A percentile compares a stretch with the other conserved stretches of the same genome.
phyloP scores from a whole-genome alignment of 2,888 invertebrate species.

The Acanthosepion pharaonis region DNA sequence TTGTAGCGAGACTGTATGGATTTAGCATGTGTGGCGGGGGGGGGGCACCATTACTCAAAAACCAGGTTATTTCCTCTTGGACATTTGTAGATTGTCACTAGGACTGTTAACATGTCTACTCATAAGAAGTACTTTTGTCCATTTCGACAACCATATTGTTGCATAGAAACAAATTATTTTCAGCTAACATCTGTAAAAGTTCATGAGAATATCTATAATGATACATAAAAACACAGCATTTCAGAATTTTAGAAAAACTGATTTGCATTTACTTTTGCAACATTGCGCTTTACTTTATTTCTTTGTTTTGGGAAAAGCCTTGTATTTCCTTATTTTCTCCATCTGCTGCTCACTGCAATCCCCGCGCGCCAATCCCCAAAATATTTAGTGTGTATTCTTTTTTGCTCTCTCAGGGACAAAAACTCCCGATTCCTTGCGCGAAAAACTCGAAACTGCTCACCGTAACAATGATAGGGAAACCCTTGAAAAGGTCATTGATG shows the following conservation, averaged over 20 bases:
- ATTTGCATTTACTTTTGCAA: neutral
- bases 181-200: no score
- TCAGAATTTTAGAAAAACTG: neutral
- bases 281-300: neutral
- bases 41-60: no score
- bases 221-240: no score
- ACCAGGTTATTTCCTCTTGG: no score
- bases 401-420: conserved; percentile 36
- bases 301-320: neutral
- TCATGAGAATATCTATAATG: no score
- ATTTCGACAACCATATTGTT: no score
- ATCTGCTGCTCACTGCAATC: neutral
- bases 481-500: conserved; percentile 25
- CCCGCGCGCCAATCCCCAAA: neutral
- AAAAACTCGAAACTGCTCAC: conserved; percentile 4
- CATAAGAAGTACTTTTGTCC: no score
- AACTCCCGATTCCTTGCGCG: conserved; percentile 42
- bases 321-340: neutral
- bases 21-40: no score
- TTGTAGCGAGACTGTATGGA: no score
- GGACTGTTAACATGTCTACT: no score
- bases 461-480: neutral
- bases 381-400: neutral
- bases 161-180: no score
- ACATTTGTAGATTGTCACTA: no score